phyloP scores from a whole-genome alignment of 1,140 invertebrate species.

The Adelges cooleyi region DNA sequence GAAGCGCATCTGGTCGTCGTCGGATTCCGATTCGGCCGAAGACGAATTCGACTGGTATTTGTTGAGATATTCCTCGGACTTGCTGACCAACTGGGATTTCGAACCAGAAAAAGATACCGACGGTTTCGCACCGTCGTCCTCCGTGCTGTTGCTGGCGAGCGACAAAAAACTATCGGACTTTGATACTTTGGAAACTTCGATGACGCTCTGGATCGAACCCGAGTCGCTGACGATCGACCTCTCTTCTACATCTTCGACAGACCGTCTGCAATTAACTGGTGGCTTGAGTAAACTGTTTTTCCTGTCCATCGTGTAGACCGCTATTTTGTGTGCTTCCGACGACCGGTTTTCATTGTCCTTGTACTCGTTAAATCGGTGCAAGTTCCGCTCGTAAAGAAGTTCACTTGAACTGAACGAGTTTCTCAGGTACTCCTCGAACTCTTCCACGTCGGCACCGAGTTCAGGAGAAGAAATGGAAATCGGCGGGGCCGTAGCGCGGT shows the following conservation, averaged over 20 bases:
- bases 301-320: conserved; percentile 4
- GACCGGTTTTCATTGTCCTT: conserved; percentile 43
- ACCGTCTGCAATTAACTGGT: background rate
- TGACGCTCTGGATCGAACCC: conserved; percentile 18
- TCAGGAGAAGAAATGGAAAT: conserved; percentile 69
- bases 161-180: background rate
- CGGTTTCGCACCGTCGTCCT: background rate
- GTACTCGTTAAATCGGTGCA: conserved; percentile 64
- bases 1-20: background rate
- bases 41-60: too few relatives aligned
- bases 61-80: too few relatives aligned
- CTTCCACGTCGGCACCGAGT: conserved; percentile 44
- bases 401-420: conserved; percentile 69
- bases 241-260: background rate
- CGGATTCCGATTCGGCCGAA: background rate
- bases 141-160: background rate
- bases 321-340: conserved; percentile 15
- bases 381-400: conserved; percentile 61
- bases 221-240: conserved; percentile 15
- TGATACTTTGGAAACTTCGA: conserved; percentile 1
- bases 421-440: conserved; percentile 43
- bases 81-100: too few relatives aligned
- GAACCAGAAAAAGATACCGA: background rate
- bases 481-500: conserved; percentile 55
- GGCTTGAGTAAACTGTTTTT: background rate